A percentile compares a stretch with the other conserved stretches of the same genome.
Evolutionary conservation across 1,140 invertebrate species (phyloP).

Genomic region (Oncopodura yosiiana): DNA sequence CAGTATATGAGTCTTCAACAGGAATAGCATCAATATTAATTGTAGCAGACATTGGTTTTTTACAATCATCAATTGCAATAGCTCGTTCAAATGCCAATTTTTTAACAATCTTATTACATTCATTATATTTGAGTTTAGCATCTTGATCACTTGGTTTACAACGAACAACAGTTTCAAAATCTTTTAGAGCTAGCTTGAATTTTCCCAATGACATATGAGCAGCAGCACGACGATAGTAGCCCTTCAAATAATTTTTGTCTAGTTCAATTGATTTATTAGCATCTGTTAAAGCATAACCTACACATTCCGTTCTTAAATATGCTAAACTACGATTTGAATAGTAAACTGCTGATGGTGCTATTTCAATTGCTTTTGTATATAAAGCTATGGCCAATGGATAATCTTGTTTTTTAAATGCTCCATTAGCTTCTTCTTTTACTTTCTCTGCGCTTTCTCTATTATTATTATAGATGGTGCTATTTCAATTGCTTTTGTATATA

Average conservation of each 20-base stretch:
- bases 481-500: constrained; percentile 86
- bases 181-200: constrained; percentile 89
- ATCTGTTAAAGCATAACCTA: constrained; percentile 85
- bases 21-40: constrained; percentile 84
- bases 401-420: constrained; percentile 77
- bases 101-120: constrained; percentile 94
- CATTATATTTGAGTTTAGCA: constrained; percentile 81
- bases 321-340: constrained; percentile 92
- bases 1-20: constrained; percentile 89
- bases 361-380: constrained; percentile 83
- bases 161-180: constrained; percentile 91
- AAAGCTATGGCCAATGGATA: constrained; percentile 79
- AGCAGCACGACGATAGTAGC: constrained; percentile 87
- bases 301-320: constrained; percentile 82
- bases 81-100: constrained; percentile 93
- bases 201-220: constrained; percentile 96
- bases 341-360: constrained; percentile 72
- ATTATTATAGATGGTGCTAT: constrained; percentile 65
- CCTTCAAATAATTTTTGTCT: constrained; percentile 85
- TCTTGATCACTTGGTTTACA: constrained; percentile 86
- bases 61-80: constrained; percentile 82
- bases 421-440: constrained; percentile 73
- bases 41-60: constrained; percentile 71
- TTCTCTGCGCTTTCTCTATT: constrained; percentile 54
- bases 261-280: constrained; percentile 82